phyloP scores from a whole-genome alignment of 2,888 invertebrate genomes.

The Megamerina dolium region DNA sequence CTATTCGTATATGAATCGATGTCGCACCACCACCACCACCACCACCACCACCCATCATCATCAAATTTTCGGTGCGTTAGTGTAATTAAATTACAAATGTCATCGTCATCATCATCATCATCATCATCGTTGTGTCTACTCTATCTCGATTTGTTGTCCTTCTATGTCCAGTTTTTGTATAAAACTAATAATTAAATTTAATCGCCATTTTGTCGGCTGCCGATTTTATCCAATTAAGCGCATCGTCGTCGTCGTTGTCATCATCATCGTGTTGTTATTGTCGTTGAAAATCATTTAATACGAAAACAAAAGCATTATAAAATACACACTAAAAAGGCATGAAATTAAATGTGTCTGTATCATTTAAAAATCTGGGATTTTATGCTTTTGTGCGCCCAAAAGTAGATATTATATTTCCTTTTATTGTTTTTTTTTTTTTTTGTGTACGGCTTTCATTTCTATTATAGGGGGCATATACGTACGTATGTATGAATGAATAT shows the following conservation, averaged over 20 bases:
- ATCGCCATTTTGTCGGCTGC: constrained; percentile 25
- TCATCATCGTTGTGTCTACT: too few relatives aligned
- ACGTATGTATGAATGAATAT: too few relatives aligned
- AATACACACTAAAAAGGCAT: constrained; percentile 7
- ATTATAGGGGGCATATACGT: too few relatives aligned
- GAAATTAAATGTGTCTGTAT: constrained; percentile 16
- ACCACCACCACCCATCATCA: too few relatives aligned
- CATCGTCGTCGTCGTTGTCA: constrained; percentile 10
- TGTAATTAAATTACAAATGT: too few relatives aligned
- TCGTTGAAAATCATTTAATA: neutral
- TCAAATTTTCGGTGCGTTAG: too few relatives aligned
- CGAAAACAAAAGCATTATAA: neutral
- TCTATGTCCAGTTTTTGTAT: neutral
- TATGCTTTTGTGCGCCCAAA: neutral
- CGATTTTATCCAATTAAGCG: constrained; percentile 28
- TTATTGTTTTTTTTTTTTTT: neutral
- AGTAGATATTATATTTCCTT: neutral
- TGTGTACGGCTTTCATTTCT: neutral
- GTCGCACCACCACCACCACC: too few relatives aligned
- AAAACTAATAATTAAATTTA: constrained; percentile 28
- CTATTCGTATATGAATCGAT: too few relatives aligned
- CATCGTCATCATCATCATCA: too few relatives aligned
- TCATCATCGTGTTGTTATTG: neutral
- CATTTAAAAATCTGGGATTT: neutral
- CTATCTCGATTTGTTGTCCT: too few relatives aligned